Evolutionary conservation across 2,888 invertebrate genomes (phyloP).

Genomic region (Rhogogaster chlorosoma): DNA sequence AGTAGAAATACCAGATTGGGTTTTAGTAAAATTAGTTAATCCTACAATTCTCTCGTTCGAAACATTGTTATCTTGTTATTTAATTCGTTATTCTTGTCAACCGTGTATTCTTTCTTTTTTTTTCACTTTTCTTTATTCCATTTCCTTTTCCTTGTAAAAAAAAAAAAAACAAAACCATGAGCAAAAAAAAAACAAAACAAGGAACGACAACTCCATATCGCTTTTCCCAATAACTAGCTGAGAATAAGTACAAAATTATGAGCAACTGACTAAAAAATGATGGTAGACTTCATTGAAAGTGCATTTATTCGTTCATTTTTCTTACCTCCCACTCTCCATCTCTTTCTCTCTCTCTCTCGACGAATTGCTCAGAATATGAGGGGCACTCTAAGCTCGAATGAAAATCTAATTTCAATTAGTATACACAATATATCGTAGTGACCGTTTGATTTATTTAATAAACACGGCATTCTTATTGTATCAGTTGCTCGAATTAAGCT

Average conservation of each 20-base stretch:
- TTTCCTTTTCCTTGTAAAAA: no score
- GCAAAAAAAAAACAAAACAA: background rate
- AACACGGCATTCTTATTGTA: background rate
- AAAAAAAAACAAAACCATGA: background rate
- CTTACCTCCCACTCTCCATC: background rate
- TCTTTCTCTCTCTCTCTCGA: background rate
- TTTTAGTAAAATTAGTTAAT: constrained; percentile 6
- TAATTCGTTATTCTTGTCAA: background rate
- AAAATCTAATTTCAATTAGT: background rate
- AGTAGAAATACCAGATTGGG: background rate
- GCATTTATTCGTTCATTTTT: background rate
- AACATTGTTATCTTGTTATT: background rate
- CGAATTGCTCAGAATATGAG: background rate
- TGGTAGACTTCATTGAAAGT: background rate
- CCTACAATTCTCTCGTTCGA: background rate
- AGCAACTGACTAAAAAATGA: background rate
- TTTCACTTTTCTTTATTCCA: background rate
- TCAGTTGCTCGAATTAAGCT: background rate
- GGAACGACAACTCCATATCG: background rate
- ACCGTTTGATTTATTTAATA: background rate
- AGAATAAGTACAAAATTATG: constrained; percentile 16
- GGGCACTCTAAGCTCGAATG: background rate
- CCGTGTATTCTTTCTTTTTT: background rate
- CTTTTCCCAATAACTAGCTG: background rate
- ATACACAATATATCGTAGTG: background rate